Evolutionary conservation across 2,113 vertebrate species (phyloP), one percentile per base, ranked within the genome.

Genomic region (Petroica traversi): DNA sequence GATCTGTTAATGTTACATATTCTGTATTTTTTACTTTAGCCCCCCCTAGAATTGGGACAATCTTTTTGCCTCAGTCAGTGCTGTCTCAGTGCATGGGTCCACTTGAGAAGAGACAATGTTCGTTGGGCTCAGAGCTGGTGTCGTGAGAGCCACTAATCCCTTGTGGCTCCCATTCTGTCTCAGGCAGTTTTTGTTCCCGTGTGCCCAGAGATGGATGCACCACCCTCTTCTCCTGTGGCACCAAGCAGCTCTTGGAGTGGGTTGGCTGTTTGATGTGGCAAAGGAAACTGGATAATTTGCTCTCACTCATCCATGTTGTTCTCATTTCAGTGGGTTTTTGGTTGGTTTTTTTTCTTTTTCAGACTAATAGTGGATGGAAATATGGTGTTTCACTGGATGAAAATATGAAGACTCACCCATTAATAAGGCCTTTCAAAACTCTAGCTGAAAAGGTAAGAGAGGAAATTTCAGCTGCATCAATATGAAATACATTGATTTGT

Each of bases 331-430:
- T 80, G 12, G 7, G 10, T 1, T 18, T 61, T 33, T 1, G 0
- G 2, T 16, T n/a, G 12, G 2, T 26, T 36, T 89, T 51, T 33
- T 91, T 51, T 29, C 15, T 48, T 79, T 96, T 97, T 77, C 97
- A 99, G 99, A 98, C 98, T 91, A 97, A 99, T 93, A 98, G 97
- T 77, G 99, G 99, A 45, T 99, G 99, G 99, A 99, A 99, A 94
- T 99, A 99, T 0, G 99, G 99, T 48, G 98, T 99, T 92, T 97
- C 97, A 62, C 95, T 99, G 63, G 99, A 99, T 86, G 99, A 99
- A 95, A 99, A 99, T 64, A 97, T 97, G 67, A 99, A 99, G 97
- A 99, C 97, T 78, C 99, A 99, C 84, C 99, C 99, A 40, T 97
- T 99, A 97, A 98, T 99, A 97, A 98, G 99, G 84, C 98, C 98